Evolutionary conservation across 2,888 invertebrate genomes (phyloP).

Genomic region (Oasisia sp.): DNA sequence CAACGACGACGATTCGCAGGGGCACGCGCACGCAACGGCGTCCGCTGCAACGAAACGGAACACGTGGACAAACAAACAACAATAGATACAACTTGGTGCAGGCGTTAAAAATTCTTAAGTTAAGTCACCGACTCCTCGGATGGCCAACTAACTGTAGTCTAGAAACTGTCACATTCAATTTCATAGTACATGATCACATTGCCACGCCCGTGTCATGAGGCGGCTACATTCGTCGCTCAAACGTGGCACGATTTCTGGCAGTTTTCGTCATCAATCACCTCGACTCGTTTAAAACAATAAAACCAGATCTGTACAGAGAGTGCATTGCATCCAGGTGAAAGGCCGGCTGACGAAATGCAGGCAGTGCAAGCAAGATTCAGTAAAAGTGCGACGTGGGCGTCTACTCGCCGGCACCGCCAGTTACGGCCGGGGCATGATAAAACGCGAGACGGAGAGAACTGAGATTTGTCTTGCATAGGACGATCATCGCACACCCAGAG

Average conservation of each 20-base stretch:
- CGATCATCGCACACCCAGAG: not conserved
- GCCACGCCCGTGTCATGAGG: not conserved
- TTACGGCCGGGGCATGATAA: not conserved
- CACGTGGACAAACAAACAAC: not conserved
- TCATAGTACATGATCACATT: not conserved
- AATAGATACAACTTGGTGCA: slow-evolving; percentile 6
- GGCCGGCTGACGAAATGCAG: not conserved
- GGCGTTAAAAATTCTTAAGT: slow-evolving; percentile 17
- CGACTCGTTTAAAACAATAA: not conserved
- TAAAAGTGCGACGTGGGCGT: not conserved
- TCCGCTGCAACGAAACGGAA: not conserved
- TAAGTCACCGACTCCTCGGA: not conserved
- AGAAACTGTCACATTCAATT: not conserved
- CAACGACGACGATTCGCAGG: not conserved
- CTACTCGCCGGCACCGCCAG: not conserved
- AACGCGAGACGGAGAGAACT: not conserved
- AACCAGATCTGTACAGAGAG: not conserved
- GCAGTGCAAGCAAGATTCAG: not conserved
- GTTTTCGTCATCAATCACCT: not conserved
- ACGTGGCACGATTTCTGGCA: not conserved
- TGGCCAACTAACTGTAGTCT: not conserved
- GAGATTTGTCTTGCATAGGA: slow-evolving; percentile 8
- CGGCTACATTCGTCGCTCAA: not conserved
- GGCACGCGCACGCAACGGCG: not conserved
- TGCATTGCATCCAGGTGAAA: not conserved